These are phyloP conservation scores for Gryon sp. DNA, from an alignment of 1,140 invertebrate species.

Conservation along the genomic window DNA sequence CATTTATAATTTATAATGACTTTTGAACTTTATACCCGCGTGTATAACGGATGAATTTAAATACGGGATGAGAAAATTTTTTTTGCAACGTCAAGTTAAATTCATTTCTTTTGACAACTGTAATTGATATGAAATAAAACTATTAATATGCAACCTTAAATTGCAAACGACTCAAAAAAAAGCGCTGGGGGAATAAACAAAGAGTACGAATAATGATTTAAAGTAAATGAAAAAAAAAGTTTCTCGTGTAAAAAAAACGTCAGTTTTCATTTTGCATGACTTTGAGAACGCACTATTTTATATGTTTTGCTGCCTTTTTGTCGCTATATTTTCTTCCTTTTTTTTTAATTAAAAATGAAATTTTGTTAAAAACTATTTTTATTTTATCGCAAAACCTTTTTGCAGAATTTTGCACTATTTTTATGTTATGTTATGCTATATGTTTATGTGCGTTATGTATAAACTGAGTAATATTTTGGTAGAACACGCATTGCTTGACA, in stretches of 20 bases:
- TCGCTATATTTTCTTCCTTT: no score
- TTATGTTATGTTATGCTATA: not conserved
- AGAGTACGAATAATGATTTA: slow-evolving; percentile 18
- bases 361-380: no score
- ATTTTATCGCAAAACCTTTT: not conserved
- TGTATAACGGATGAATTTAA: slow-evolving; percentile 27
- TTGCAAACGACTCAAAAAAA: not conserved
- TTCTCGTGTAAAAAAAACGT: no score
- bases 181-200: not conserved
- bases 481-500: slow-evolving; percentile 59
- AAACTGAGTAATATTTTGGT: slow-evolving; percentile 52
- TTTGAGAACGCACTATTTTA: no score
- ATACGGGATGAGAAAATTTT: slow-evolving; percentile 21
- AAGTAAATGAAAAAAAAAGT: not conserved
- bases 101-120: slow-evolving; percentile 40
- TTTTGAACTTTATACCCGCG: slow-evolving; percentile 43
- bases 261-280: no score
- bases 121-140: slow-evolving; percentile 55
- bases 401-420: not conserved
- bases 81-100: slow-evolving; percentile 32
- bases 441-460: slow-evolving; percentile 30
- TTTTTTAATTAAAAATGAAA: no score
- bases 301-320: no score
- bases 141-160: slow-evolving; percentile 38
- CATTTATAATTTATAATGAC: slow-evolving; percentile 65